phyloP scores from a whole-genome alignment of 1,140 invertebrate species.

The Copidosoma floridanum region DNA sequence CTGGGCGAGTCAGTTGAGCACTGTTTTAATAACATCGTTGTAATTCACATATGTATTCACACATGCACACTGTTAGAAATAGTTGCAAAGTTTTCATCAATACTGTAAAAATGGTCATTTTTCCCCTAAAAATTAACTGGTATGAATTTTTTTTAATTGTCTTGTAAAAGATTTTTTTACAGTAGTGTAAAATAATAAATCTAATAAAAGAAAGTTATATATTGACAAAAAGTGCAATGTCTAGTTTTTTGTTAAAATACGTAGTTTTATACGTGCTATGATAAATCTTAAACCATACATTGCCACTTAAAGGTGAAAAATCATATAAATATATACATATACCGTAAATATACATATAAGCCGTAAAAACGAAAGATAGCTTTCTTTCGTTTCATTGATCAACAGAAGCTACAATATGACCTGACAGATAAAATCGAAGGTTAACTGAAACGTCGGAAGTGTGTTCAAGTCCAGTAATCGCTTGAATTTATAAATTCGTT shows the following conservation, averaged over 20 bases:
- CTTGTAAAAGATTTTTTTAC: no score
- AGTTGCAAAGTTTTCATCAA: no score
- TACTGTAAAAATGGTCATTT: no score
- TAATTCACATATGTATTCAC: no score
- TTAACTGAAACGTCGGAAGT: constrained; percentile 4
- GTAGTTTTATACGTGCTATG: constrained; percentile 2
- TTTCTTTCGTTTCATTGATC: constrained; percentile 12
- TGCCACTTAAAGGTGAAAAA: constrained; percentile 1
- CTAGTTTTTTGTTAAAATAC: constrained; percentile 1
- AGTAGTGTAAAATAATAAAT: not conserved
- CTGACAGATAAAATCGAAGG: constrained; percentile 17
- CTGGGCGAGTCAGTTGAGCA: not conserved
- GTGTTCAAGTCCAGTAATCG: constrained; percentile 9
- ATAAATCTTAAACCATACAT: constrained; percentile 9
- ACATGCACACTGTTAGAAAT: no score
- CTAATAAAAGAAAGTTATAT: not conserved
- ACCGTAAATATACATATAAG: not conserved
- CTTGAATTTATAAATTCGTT: constrained; percentile 1
- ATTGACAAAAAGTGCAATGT: not conserved
- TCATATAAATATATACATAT: not conserved
- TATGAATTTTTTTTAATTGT: no score
- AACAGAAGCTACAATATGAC: constrained; percentile 21
- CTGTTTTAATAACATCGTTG: no score
- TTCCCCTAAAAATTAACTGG: no score
- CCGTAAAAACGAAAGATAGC: not conserved